Evolutionary conservation across 1,140 invertebrate species (phyloP), one percentile per base, ranked within the genome.

Genomic region (Drosophila mojavensis): DNA sequence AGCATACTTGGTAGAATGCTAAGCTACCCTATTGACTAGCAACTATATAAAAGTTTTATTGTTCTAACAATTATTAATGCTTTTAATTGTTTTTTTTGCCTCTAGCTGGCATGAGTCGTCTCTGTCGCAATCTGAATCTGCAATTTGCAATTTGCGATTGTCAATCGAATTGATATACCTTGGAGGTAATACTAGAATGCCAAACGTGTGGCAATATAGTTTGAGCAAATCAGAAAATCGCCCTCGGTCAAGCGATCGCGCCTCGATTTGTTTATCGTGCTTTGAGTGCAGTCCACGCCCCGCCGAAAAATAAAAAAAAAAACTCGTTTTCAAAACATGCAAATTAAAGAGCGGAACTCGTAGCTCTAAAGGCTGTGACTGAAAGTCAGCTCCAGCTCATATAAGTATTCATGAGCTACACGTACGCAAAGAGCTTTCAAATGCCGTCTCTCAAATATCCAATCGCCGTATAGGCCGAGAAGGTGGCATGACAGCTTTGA

Each of bases 371-470:
- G 58, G 33, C 17, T 66, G 63, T 47, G 64, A 58, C 62, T 59
- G 70, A 61, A 68, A 62, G 63, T 67, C 47, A 73, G 17, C 30
- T 10, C 36, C 47, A 73, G 17, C 30, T 10, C 36, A 39, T 47
- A 17, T 20, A 55, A 62, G 75, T 75, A 84, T 81, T 79, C 78
- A 65, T 51, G 64, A 85, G 81, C 77, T 77, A 85, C 82, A 53
- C 68, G 66, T 79, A 68, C 66, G 79, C 81, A 56, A 56, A 74
- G 71, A 56, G 74, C 70, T 77, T 77, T 72, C 75, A 79, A 78
- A 79, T 77, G 62, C 54, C 26, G 50, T 74, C 64, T 58, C 84
- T 88, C 79, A 72, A 82, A 86, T 67, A 86, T 82, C 81, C 83
- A 88, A 86, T 86, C 65, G 53, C 26, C 55, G 62, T 54, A 63